phyloP scores from a whole-genome alignment of 2,888 invertebrate species.

The Sericinus montela region DNA sequence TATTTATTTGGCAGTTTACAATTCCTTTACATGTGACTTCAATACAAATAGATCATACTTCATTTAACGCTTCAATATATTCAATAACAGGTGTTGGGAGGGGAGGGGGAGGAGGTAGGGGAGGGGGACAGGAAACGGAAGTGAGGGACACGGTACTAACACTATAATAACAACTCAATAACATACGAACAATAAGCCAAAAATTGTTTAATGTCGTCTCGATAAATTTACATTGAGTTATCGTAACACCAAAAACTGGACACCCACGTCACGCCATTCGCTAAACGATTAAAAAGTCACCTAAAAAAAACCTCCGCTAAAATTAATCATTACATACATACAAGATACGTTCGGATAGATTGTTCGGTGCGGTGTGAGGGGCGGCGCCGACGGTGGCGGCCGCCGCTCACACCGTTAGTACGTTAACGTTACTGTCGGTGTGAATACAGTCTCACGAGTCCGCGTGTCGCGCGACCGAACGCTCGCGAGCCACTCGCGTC shows the following conservation, averaged over 20 bases:
- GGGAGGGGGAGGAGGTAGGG: too few species aligned
- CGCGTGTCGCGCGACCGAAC: conserved; percentile 10
- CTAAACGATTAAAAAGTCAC: conserved; percentile 73
- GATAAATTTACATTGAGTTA: conserved; percentile 76
- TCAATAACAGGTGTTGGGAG: conserved; percentile 3
- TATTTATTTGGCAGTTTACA: conserved; percentile 22
- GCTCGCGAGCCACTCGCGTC: neutral
- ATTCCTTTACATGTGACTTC: conserved; percentile 14
- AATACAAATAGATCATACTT: conserved; percentile 15
- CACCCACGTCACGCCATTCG: conserved; percentile 55
- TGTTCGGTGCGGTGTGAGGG: conserved; percentile 31
- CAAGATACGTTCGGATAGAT: conserved; percentile 53
- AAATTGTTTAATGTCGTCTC: conserved; percentile 78
- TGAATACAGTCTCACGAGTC: conserved; percentile 15
- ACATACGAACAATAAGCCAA: conserved; percentile 77
- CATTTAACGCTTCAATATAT: conserved; percentile 1
- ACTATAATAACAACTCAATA: conserved; percentile 52
- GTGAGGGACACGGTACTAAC: conserved; percentile 24
- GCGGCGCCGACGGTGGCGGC: conserved; percentile 19
- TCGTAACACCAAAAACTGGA: conserved; percentile 71
- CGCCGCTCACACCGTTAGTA: conserved; percentile 10
- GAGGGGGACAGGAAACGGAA: neutral
- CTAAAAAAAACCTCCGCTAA: conserved; percentile 68
- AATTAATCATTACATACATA: conserved; percentile 59
- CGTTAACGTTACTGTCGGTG: conserved; percentile 17